Evolutionary conservation across 2,888 invertebrate genomes (phyloP).

Genomic region (Formica aserva): DNA sequence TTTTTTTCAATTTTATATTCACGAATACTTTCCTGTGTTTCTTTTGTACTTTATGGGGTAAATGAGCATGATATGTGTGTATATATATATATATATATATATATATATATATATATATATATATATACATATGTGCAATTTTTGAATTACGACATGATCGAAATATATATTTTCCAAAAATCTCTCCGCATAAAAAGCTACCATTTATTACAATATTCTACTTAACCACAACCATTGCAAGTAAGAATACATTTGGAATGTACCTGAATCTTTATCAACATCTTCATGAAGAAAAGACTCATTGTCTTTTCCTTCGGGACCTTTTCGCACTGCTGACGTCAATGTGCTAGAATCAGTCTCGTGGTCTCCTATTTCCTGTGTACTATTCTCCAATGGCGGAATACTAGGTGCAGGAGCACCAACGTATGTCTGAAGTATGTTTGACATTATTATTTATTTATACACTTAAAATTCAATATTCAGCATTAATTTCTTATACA

Average conservation of each 20-base stretch:
- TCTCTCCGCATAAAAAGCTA: constrained; percentile 72
- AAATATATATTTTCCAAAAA: constrained; percentile 52
- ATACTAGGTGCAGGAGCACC: constrained; percentile 75
- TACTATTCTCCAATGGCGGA: constrained; percentile 76
- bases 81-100: not conserved
- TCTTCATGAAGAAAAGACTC: constrained; percentile 89
- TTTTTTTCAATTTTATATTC: constrained; percentile 9
- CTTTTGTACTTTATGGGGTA: not conserved
- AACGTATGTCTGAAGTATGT: constrained; percentile 78
- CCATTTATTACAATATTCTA: constrained; percentile 81
- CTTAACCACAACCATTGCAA: constrained; percentile 83
- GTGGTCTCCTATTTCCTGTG: constrained; percentile 75
- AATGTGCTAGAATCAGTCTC: constrained; percentile 81
- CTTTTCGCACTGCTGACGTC: constrained; percentile 88
- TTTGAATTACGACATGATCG: constrained; percentile 17
- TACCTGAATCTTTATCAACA: constrained; percentile 87
- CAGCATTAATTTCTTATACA: not conserved
- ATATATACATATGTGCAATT: constrained; percentile 23
- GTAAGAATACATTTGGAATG: constrained; percentile 78
- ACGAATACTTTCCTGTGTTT: constrained; percentile 7
- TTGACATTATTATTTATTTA: not conserved
- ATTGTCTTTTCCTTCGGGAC: constrained; percentile 94
- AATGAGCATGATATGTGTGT: constrained; percentile 23
- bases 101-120: not conserved
- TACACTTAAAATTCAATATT: not conserved